Conservation (phyloP, 2,113 vertebrate genomes). For the Hypanus sabinus region DNA sequence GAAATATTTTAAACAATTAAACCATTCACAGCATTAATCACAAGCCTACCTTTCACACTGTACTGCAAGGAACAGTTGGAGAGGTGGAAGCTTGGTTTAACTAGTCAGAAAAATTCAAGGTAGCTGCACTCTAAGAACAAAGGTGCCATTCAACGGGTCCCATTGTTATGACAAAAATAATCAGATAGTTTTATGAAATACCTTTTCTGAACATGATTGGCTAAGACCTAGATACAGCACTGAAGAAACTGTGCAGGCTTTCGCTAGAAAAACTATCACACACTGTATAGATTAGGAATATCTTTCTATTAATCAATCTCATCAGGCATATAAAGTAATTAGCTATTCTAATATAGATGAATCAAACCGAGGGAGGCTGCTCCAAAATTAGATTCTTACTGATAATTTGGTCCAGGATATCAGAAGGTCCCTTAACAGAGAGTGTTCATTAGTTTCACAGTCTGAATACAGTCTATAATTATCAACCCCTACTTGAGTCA, state of each 20-base stretch:
- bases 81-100: not conserved
- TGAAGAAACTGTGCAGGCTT: not conserved
- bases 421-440: not conserved
- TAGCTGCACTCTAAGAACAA: not conserved
- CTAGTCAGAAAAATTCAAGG: not conserved
- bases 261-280: not conserved
- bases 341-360: not conserved
- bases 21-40: not conserved
- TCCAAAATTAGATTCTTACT: not conserved
- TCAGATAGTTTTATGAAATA: not conserved
- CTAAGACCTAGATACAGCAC: not conserved
- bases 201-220: not conserved
- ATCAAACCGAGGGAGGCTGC: not conserved
- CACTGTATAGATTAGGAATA: not conserved
- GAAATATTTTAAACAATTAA: not conserved
- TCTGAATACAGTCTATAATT: not conserved
- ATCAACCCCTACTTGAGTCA: not conserved
- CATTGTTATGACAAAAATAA: not conserved
- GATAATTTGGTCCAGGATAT: not conserved
- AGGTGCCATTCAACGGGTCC: not conserved
- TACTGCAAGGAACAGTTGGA: not conserved
- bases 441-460: not conserved
- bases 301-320: not conserved
- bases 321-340: constrained; percentile 24
- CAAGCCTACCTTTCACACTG: not conserved